Evolutionary conservation across 2,113 vertebrate species (phyloP).

Genomic region (Cisticola juncidis): DNA sequence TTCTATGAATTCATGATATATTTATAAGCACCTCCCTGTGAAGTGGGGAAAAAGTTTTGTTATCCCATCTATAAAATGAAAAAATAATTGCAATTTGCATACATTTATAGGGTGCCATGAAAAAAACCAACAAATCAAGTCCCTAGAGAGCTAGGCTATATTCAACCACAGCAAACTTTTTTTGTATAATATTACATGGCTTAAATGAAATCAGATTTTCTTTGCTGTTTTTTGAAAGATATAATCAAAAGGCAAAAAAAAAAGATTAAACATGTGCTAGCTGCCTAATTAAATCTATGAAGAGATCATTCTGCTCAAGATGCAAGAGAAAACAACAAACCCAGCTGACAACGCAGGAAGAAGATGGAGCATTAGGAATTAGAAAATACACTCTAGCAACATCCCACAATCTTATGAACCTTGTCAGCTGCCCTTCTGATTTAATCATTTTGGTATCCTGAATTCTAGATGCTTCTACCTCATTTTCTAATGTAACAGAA

Average conservation of each 20-base stretch:
- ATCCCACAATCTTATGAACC: neutral
- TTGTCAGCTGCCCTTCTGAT: neutral
- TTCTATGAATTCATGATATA: neutral
- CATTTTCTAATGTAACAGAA: neutral
- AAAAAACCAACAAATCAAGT: neutral
- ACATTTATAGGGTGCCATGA: neutral
- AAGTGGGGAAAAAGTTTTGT: neutral
- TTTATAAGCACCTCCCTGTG: neutral
- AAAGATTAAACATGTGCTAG: constrained; percentile 21
- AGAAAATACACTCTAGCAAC: neutral
- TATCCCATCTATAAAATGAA: neutral
- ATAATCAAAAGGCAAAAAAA: constrained; percentile 25
- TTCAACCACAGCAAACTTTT: neutral
- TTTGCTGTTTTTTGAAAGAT: neutral
- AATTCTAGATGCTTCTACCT: neutral
- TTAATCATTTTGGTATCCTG: neutral
- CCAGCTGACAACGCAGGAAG: neutral
- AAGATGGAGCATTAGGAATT: neutral
- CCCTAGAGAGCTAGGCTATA: neutral
- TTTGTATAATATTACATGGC: neutral
- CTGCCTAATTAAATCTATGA: constrained; percentile 29
- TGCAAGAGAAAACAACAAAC: constrained; percentile 16
- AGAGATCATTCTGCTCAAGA: constrained; percentile 28
- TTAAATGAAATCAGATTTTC: neutral
- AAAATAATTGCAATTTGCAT: constrained; percentile 4